Evolutionary conservation across 2,888 invertebrate genomes (phyloP).

Genomic region (Arrhopalites spinosus): DNA sequence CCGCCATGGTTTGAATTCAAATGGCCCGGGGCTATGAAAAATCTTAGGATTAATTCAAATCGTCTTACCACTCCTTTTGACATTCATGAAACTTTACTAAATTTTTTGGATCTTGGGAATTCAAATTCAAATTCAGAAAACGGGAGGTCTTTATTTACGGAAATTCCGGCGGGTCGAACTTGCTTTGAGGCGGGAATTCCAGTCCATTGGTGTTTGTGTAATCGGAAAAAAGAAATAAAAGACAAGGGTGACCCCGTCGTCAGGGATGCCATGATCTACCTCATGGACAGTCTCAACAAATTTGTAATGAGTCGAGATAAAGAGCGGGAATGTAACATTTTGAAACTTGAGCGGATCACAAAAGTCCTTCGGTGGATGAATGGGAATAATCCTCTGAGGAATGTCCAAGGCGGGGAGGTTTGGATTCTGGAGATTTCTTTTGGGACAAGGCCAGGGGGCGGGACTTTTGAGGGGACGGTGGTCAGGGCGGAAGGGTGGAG

Average conservation of each 20-base stretch:
- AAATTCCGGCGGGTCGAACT: conserved; percentile 34
- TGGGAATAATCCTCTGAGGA: too few species aligned
- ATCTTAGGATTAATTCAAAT: conserved; percentile 61
- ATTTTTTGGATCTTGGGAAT: conserved; percentile 64
- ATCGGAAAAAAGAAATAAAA: conserved; percentile 59
- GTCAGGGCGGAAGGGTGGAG: conserved; percentile 59
- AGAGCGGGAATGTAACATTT: not conserved
- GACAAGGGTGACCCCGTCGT: not conserved
- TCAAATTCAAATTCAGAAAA: conserved; percentile 59
- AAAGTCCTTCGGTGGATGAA: not conserved
- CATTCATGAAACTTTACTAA: conserved; percentile 76
- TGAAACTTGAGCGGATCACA: not conserved
- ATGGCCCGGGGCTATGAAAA: conserved; percentile 59
- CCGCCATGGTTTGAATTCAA: conserved; percentile 58
- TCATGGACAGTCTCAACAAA: not conserved
- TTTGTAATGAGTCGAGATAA: not conserved
- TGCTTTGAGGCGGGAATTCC: conserved; percentile 39
- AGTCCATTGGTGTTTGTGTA: conserved; percentile 41
- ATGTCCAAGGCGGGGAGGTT: not conserved
- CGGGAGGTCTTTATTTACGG: conserved; percentile 34
- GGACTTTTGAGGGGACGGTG: conserved; percentile 11
- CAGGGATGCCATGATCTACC: not conserved
- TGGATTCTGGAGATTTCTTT: conserved; percentile 8
- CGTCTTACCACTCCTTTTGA: conserved; percentile 81
- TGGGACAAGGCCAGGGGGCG: not conserved